phyloP scores from a whole-genome alignment of 2,113 vertebrate species.

The Asarcornis scutulata region DNA sequence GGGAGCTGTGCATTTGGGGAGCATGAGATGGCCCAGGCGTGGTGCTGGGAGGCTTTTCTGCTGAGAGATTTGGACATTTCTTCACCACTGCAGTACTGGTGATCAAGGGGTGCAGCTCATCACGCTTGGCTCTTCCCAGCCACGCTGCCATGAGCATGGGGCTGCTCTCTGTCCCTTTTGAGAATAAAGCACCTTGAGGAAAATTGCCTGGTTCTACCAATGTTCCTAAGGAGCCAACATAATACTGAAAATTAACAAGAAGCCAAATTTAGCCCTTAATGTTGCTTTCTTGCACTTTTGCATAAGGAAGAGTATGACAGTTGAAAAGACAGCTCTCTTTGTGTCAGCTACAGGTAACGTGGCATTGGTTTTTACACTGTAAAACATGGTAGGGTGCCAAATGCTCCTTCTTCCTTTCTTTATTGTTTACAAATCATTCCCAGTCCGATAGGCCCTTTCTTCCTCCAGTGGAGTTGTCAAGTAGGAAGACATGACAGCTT shows the following conservation, averaged over 20 bases:
- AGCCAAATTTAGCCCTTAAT: background rate
- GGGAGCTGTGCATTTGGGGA: background rate
- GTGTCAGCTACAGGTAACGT: background rate
- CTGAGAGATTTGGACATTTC: too few species aligned
- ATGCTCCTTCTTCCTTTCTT: background rate
- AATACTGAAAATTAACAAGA: rapidly evolving
- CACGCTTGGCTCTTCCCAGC: too few species aligned
- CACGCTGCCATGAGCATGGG: too few species aligned
- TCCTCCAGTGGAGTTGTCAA: background rate
- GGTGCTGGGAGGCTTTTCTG: too few species aligned
- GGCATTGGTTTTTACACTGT: background rate
- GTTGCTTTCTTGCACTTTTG: background rate
- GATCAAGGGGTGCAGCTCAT: too few species aligned
- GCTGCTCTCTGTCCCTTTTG: background rate
- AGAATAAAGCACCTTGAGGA: background rate
- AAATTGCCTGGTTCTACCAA: background rate
- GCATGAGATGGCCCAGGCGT: too few species aligned
- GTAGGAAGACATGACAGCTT: background rate
- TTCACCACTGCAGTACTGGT: background rate
- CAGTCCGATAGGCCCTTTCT: background rate
- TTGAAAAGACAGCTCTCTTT: background rate
- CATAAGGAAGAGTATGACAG: background rate
- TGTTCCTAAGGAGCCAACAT: background rate
- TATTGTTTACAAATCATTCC: background rate
- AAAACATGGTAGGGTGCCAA: background rate